Conservation (phyloP, 2,113 vertebrate genomes). For the Lagopus muta region DNA sequence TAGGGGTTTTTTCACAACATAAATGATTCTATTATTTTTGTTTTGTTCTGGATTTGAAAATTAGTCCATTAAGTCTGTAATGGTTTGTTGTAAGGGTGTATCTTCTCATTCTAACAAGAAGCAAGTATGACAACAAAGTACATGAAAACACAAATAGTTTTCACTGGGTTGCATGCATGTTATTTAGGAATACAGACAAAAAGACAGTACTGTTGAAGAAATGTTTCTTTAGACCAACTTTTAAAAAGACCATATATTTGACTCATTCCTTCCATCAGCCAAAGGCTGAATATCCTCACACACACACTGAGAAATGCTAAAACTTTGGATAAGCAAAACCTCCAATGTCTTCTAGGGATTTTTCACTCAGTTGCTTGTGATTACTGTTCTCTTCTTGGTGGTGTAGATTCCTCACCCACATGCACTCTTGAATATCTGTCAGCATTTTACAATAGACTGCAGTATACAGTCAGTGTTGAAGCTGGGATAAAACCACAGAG, state of each 20-base stretch:
- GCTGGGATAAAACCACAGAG: background rate
- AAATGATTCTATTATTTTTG: too few relatives aligned
- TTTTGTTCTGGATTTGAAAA: background rate
- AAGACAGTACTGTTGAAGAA: background rate
- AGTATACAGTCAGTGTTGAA: rapidly evolving
- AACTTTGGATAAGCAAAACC: background rate
- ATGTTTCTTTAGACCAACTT: background rate
- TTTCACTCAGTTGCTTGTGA: background rate
- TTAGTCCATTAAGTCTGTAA: background rate
- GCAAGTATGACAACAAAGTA: background rate
- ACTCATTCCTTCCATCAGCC: background rate
- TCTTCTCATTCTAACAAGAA: background rate
- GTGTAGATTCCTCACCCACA: background rate
- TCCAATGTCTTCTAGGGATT: background rate
- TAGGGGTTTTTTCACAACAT: too few relatives aligned
- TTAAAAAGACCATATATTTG: background rate
- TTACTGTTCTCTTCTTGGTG: background rate
- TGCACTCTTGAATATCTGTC: background rate
- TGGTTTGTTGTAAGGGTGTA: background rate
- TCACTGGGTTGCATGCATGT: background rate
- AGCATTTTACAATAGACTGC: background rate
- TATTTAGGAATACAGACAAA: background rate
- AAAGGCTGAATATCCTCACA: background rate
- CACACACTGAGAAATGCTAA: background rate
- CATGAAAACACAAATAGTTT: background rate